phyloP scores from a whole-genome alignment of 2,888 invertebrate species.

The Drosophila borborema region DNA sequence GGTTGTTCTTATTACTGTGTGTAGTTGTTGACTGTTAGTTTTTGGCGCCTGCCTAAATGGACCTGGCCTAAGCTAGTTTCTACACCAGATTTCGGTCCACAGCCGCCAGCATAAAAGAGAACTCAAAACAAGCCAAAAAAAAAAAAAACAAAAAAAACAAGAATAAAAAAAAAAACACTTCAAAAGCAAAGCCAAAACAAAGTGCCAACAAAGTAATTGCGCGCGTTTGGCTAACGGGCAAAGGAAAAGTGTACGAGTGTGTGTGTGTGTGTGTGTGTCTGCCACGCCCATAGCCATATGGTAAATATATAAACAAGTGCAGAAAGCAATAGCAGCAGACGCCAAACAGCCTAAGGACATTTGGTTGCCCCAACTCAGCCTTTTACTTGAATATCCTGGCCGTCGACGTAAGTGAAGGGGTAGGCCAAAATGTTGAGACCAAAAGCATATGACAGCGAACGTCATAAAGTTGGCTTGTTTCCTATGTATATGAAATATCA shows the following conservation, averaged over 20 bases:
- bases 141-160: conserved; percentile 4
- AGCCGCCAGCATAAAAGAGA: conserved; percentile 33
- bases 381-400: conserved; percentile 23
- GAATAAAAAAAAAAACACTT: conserved; percentile 36
- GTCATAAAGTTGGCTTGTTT: not conserved
- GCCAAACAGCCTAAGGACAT: conserved; percentile 16
- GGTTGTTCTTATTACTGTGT: conserved; percentile 21
- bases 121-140: conserved; percentile 10
- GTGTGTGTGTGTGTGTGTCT: conserved; percentile 5
- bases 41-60: conserved; percentile 24
- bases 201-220: conserved; percentile 75
- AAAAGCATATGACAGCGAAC: not conserved
- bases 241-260: conserved; percentile 7
- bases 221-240: conserved; percentile 44
- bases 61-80: not conserved
- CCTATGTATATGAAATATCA: not conserved
- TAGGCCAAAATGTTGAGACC: not conserved
- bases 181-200: conserved; percentile 62
- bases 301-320: conserved; percentile 51
- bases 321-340: conserved; percentile 27
- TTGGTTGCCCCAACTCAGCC: conserved; percentile 2
- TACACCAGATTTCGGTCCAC: conserved; percentile 18
- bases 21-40: conserved; percentile 34
- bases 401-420: not conserved
- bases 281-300: conserved; percentile 54